Evolutionary conservation across 92 coral and sea anemone species (phyloP).

Genomic region (Actinernus sp.): DNA sequence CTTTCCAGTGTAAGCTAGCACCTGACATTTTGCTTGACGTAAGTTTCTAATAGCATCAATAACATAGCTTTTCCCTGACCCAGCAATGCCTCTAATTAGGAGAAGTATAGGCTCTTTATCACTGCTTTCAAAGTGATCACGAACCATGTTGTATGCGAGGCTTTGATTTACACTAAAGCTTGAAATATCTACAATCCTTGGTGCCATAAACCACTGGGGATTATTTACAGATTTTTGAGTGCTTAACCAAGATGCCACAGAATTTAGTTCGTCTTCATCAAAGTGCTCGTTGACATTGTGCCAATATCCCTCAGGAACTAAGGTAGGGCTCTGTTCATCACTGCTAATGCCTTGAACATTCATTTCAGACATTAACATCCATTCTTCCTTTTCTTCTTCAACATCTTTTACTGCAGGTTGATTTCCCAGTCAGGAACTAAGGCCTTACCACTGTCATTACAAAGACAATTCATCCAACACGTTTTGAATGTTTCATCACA

Average conservation of each 20-base stretch:
- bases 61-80: slow-evolving; percentile 8
- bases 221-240: slow-evolving; percentile 12
- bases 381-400: slow-evolving; percentile 39
- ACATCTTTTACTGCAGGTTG: slow-evolving; percentile 8
- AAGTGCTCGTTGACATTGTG: slow-evolving; percentile 1
- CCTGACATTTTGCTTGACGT: neutral
- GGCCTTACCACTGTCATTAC: slow-evolving; percentile 15
- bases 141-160: slow-evolving; percentile 36
- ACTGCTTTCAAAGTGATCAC: slow-evolving; percentile 20
- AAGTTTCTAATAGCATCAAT: slow-evolving; percentile 1
- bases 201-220: slow-evolving; percentile 1
- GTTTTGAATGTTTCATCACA: slow-evolving; percentile 43
- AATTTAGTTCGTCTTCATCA: slow-evolving; percentile 27
- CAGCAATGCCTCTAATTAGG: neutral
- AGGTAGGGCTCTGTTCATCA: slow-evolving; percentile 21
- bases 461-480: slow-evolving; percentile 31
- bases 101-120: neutral
- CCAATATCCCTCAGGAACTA: slow-evolving; percentile 45
- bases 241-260: slow-evolving; percentile 26
- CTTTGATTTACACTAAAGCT: slow-evolving; percentile 37
- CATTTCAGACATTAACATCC: slow-evolving; percentile 30
- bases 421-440: slow-evolving; percentile 49
- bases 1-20: slow-evolving; percentile 58
- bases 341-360: slow-evolving; percentile 20
- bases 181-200: slow-evolving; percentile 40